Base-by-base conservation (phyloP, 2,888 invertebrate species). In the Bursaphelenchus okinawaensis region DNA sequence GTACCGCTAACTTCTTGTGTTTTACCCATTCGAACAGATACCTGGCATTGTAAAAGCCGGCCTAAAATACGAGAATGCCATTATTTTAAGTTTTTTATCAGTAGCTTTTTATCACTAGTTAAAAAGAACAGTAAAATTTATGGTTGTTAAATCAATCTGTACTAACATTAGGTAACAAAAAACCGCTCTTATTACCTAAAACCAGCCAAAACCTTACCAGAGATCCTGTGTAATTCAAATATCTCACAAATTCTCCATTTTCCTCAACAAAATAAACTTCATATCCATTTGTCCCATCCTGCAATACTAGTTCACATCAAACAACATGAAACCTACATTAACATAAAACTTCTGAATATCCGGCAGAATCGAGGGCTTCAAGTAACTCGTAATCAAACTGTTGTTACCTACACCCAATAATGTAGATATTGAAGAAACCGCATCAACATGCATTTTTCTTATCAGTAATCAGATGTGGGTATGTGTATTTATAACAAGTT, bases 21-120 rank as follows among this genome's bases (percentile, higher is more conserved):
- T 66, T 66, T n/a, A 66, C 23, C 23, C 40, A 50, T 67, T 65
- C 66, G 20, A 29, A 28, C 7, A 65, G 22, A 55, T 66, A 65
- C 24, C 67, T 55, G 27, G 67, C 27, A 55, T 65, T 65, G 58
- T 55, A 65, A 57, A 65, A 65, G 19, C 66, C 66, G 23, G 68
- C 66, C 54, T 54, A 19, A 54, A 54, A n/a, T 40, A 40, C 7
- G 29, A 12, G 29, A n/a, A n/a, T n/a, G n/a, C n/a, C n/a, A n/a
- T n/a, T n/a, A n/a, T n/a, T n/a, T n/a, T n/a, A n/a, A n/a, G n/a
- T n/a, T n/a, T n/a, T n/a, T n/a, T n/a, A n/a, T n/a, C n/a, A n/a
- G n/a, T n/a, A n/a, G n/a, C n/a, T n/a, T n/a, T n/a, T n/a, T n/a
- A n/a, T n/a, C n/a, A n/a, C n/a, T n/a, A n/a, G n/a, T n/a, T n/a